phyloP scores from a whole-genome alignment of 1,140 invertebrate genomes.

The Papilio glaucus region DNA sequence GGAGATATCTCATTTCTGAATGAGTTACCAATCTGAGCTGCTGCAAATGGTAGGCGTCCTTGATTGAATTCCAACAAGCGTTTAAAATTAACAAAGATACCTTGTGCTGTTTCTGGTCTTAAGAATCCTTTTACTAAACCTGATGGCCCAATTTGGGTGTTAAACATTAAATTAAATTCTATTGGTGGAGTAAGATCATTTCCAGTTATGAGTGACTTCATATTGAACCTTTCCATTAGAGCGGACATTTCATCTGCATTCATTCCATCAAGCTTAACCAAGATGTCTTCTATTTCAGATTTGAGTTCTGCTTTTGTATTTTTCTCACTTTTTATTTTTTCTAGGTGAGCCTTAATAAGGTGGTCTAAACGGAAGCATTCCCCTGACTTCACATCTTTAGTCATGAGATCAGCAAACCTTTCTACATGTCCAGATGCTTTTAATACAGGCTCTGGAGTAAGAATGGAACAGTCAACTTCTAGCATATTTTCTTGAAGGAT shows the following conservation, averaged over 20 bases:
- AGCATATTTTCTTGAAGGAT: slow-evolving; percentile 99
- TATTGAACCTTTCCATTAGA: slow-evolving; percentile 93
- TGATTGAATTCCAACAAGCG: slow-evolving; percentile 98
- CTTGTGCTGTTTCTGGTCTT: slow-evolving; percentile 99
- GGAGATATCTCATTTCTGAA: slow-evolving; percentile 99
- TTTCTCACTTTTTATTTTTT: slow-evolving; percentile 95
- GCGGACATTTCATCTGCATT: slow-evolving; percentile 94
- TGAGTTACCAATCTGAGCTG: slow-evolving; percentile 98
- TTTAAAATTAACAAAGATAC: slow-evolving; percentile 99
- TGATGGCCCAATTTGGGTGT: slow-evolving; percentile 97
- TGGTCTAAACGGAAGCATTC: slow-evolving; percentile 99
- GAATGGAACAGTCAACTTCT: slow-evolving; percentile 98
- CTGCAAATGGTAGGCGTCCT: slow-evolving; percentile 97
- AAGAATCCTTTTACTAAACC: slow-evolving; percentile 97
- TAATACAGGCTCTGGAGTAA: slow-evolving; percentile 98
- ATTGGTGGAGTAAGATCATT: slow-evolving; percentile 97
- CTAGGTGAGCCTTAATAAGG: slow-evolving; percentile 98
- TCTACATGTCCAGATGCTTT: slow-evolving; percentile 99
- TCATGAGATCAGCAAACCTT: slow-evolving; percentile 99
- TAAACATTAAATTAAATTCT: slow-evolving; percentile 99
- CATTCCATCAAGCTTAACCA: slow-evolving; percentile 87
- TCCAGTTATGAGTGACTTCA: slow-evolving; percentile 97
- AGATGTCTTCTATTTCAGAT: slow-evolving; percentile 91
- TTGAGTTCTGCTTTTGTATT: slow-evolving; percentile 89
- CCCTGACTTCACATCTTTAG: slow-evolving; percentile 97